These are phyloP conservation scores for Notothenia coriiceps DNA, from an alignment of 2,113 vertebrate species.

Conservation along the genomic window DNA sequence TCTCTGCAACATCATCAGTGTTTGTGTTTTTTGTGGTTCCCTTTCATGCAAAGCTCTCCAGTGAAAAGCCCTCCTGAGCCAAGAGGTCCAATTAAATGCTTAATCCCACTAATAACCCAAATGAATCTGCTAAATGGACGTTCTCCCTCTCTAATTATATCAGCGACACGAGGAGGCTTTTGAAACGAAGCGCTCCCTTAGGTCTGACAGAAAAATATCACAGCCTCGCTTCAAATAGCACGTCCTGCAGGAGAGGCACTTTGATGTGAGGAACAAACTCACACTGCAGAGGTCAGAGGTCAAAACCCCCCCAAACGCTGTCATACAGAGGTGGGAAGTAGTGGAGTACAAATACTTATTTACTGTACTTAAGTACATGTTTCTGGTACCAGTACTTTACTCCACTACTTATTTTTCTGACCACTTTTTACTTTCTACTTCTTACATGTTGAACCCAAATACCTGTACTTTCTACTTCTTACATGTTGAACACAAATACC, in stretches of 20 bases:
- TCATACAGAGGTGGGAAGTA: too few relatives aligned
- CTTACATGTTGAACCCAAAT: too few relatives aligned
- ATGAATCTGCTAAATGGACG: conserved; percentile 60
- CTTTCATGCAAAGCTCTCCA: conserved; percentile 23
- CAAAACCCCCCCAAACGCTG: background rate
- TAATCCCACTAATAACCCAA: conserved; percentile 63
- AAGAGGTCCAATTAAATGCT: conserved; percentile 57
- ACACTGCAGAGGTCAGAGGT: conserved; percentile 43
- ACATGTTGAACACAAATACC: too few relatives aligned
- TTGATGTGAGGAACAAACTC: conserved; percentile 51
- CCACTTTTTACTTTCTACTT: too few relatives aligned
- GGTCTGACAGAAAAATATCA: conserved; percentile 26
- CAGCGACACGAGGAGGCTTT: conserved; percentile 31
- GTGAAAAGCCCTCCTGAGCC: conserved; percentile 12
- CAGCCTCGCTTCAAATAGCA: conserved; percentile 30
- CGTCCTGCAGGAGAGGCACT: conserved; percentile 29
- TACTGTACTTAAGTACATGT: too few relatives aligned
- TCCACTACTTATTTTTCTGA: too few relatives aligned
- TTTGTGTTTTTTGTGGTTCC: conserved; percentile 1
- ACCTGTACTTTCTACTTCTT: too few relatives aligned
- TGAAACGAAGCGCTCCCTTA: conserved; percentile 48
- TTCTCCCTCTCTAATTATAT: conserved; percentile 49
- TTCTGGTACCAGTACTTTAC: too few relatives aligned
- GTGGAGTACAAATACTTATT: too few relatives aligned
- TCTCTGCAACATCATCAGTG: background rate